phyloP scores from a whole-genome alignment of 2,888 invertebrate species.

The Steinernema scapterisci region DNA sequence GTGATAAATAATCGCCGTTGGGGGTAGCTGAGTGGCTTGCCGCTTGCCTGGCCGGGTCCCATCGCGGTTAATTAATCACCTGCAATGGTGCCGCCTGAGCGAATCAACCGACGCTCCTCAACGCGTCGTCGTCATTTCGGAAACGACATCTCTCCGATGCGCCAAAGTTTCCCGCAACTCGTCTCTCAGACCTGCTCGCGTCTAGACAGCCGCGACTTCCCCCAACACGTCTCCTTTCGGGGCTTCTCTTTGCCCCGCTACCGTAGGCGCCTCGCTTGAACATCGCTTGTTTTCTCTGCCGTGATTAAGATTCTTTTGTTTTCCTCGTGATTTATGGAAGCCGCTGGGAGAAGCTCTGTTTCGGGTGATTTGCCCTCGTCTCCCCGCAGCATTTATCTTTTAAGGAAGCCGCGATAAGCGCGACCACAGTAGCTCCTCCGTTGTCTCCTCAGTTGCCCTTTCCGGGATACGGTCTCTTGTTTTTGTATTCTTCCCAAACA shows the following conservation, averaged over 20 bases:
- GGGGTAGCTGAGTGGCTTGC: constrained; percentile 14
- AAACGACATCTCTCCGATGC: constrained; percentile 25
- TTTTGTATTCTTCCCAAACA: not conserved
- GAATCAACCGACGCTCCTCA: constrained; percentile 1
- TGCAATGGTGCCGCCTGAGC: constrained; percentile 27
- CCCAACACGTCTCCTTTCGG: not conserved
- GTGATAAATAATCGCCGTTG: constrained; percentile 30
- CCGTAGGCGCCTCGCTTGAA: not conserved
- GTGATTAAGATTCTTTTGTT: too few species aligned
- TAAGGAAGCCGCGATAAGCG: not conserved
- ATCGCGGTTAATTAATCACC: constrained; percentile 30
- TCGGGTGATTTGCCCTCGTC: too few species aligned
- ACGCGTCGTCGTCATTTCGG: constrained; percentile 18
- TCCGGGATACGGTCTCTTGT: not conserved
- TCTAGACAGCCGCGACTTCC: not conserved
- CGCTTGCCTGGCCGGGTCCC: constrained; percentile 21
- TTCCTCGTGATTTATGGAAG: too few species aligned
- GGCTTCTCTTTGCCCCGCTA: not conserved
- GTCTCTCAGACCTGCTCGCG: not conserved
- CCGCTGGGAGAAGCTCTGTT: too few species aligned
- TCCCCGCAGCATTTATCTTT: too few species aligned
- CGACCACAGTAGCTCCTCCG: not conserved
- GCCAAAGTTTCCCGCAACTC: constrained; percentile 29
- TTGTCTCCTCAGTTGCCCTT: not conserved
- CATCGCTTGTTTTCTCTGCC: too few species aligned